These are phyloP conservation scores for Polylopha cassiicola DNA, from an alignment of 2,888 invertebrate genomes.

Conservation along the genomic window DNA sequence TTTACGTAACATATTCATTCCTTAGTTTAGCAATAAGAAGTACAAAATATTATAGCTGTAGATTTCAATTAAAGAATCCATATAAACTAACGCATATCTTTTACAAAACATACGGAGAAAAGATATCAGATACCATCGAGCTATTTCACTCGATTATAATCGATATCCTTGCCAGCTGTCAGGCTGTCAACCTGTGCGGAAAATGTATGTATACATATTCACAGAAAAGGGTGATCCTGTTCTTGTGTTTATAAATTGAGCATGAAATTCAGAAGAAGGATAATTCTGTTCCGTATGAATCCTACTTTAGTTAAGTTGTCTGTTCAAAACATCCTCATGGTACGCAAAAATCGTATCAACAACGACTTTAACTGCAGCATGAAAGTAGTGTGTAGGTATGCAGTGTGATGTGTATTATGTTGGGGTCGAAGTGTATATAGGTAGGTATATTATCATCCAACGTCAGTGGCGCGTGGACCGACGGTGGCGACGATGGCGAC, in stretches of 20 bases:
- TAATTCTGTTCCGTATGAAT: too few species aligned
- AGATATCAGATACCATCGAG: too few species aligned
- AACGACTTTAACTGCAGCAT: too few species aligned
- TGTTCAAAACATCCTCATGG: too few species aligned
- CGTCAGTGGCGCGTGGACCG: conserved; percentile 36
- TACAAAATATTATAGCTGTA: background rate
- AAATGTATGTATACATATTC: conserved; percentile 5
- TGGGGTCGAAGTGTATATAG: background rate
- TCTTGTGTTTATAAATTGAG: conserved; percentile 1
- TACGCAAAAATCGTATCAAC: too few species aligned
- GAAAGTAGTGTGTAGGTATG: too few species aligned
- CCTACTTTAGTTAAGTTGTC: too few species aligned
- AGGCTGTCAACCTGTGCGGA: conserved; percentile 11
- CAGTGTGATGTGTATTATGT: background rate
- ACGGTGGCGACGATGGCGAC: conserved; percentile 29
- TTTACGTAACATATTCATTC: conserved; percentile 18
- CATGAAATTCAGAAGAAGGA: too few species aligned
- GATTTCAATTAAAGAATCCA: background rate
- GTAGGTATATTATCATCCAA: conserved; percentile 23
- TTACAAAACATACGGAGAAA: conserved; percentile 7
- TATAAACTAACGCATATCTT: conserved; percentile 3
- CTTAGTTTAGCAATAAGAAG: conserved; percentile 2
- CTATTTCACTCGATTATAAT: conserved; percentile 10
- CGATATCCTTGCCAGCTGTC: conserved; percentile 19
- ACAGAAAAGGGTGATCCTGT: conserved; percentile 1